Conservation (phyloP, 2,888 invertebrate genomes). For the Meandrusa payeni region DNA sequence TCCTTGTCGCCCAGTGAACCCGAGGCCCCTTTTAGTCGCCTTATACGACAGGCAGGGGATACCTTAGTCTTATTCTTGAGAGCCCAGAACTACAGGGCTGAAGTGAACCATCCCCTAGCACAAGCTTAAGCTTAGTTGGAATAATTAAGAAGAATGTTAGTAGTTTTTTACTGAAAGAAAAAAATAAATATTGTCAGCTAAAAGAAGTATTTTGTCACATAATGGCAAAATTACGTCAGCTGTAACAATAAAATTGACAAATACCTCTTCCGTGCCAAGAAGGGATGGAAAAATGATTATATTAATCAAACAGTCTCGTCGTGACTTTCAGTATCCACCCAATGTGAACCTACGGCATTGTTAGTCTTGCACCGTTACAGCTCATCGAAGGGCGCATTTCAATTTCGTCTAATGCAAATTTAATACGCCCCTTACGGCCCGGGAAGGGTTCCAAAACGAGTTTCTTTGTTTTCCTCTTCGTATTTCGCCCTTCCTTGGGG, state of each 20-base stretch:
- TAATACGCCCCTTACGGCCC: conserved; percentile 69
- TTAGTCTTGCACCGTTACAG: conserved; percentile 72
- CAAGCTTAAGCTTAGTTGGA: too few species aligned
- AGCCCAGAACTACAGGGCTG: too few species aligned
- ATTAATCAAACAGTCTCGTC: conserved; percentile 76
- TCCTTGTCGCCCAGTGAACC: too few species aligned
- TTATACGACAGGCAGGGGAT: too few species aligned
- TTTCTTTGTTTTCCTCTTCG: conserved; percentile 68
- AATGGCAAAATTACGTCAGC: conserved; percentile 1
- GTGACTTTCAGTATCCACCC: conserved; percentile 67
- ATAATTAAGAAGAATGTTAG: too few species aligned
- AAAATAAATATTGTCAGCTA: conserved; percentile 4
- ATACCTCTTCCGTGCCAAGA: conserved; percentile 29
- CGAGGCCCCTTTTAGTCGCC: too few species aligned
- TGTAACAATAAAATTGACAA: conserved; percentile 23
- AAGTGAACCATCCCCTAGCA: too few species aligned
- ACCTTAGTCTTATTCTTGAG: too few species aligned
- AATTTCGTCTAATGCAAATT: conserved; percentile 80
- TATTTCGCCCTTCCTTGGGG: conserved; percentile 31
- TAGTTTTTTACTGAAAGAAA: too few species aligned
- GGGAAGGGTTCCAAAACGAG: conserved; percentile 64
- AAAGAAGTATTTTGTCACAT: conserved; percentile 8
- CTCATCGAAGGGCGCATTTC: conserved; percentile 76
- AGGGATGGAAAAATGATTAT: conserved; percentile 68
- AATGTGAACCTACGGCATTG: conserved; percentile 71